Evolutionary conservation across 2,888 invertebrate species (phyloP), one percentile per base, ranked within the genome.

Genomic region (Hemaris fuciformis): DNA sequence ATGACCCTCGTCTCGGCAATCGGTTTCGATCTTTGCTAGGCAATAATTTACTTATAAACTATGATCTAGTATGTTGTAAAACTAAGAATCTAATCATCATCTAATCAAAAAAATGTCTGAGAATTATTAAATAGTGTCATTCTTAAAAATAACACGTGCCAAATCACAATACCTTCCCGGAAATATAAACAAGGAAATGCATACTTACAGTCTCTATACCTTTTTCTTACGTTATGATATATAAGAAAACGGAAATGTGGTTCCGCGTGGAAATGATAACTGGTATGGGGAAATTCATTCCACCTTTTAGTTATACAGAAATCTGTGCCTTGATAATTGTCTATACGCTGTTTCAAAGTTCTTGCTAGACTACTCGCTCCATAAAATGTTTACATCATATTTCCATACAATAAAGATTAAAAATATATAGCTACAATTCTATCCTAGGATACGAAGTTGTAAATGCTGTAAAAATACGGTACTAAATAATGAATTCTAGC

Each of bases 241-340:
- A 38, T 31, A 18, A 31, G 18, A 18, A 31, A 0, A 31, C 20
- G 53, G 53, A 53, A 53, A 18, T 31, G 18, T 18, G 18, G 18
- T 53, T 53, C 53, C 53, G 53, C 31, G 18, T 53, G 53, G 53
- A 53, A 53, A 53, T 53, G 27, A 13, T 31, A 6, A 15, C n/a
- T 15, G 18, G 3, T 8, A 25, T 53, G 53, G 27, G 18, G 53
- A 53, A 31, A 53, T 31, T 31, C 27, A 18, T 31, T 18, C 7
- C 18, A 43, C 18, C 3, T 43, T 20, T 20, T 43, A 43, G 18
- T 20, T 43, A 43, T 43, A 6, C 13, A 34, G 10, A 38, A n/a
- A n/a, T 13, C 3, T 38, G 10, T 38, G 1, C 2, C 38, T 38
- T n/a, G n/a, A 5, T 4, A 38, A 13, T 3, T 38, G 5, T 38